Evolutionary conservation across 2,113 vertebrate species (phyloP), one percentile per base, ranked within the genome.

Genomic region (Mustelus asterias): DNA sequence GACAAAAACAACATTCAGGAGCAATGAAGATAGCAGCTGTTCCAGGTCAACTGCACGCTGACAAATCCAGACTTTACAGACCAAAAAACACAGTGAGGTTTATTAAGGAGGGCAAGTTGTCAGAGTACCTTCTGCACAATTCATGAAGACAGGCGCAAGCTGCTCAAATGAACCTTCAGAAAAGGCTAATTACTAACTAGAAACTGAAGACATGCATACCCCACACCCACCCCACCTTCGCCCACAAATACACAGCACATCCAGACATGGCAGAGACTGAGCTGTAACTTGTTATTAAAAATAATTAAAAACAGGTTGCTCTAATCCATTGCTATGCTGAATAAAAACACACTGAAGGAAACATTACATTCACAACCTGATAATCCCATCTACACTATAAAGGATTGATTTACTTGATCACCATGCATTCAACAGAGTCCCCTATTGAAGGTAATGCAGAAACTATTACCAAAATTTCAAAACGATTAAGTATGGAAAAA

Each of bases 131-230:
- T 92, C 88, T 63, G 89, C 33, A 93, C 18, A 37, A 67, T 67
- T 93, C 60, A 93, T 37, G 58, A 65, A 65, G 58, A 18, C n/a
- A 65, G 18, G n/a, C 7, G 18, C n/a, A 18, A 92, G 58, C 89
- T n/a, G 29, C 65, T 93, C 60, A 37, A 93, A 37, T 65, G 33
- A 24, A 65, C 18, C 1, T 37, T 93, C 89, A 93, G 89, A 65
- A 93, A 93, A 93, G 89, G 33, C n/a, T 92, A 63, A 92, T 92
- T 92, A 65, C 89, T 37, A 93, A 93, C 16, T 93, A 37, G 33
- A 65, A 93, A 16, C 29, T 63, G 58, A 92, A 63, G 26, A 60
- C 33, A 16, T 4, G 58, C 48, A 54, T 29, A 24, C 26, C 33
- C 60, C 33, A 65, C 89, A 20, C 89, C 33, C n/a, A 22, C 29